A percentile compares a stretch with the other conserved stretches of the same genome.
phyloP scores from a whole-genome alignment of 2,113 vertebrate genomes.

The Lipophrys pholis region DNA sequence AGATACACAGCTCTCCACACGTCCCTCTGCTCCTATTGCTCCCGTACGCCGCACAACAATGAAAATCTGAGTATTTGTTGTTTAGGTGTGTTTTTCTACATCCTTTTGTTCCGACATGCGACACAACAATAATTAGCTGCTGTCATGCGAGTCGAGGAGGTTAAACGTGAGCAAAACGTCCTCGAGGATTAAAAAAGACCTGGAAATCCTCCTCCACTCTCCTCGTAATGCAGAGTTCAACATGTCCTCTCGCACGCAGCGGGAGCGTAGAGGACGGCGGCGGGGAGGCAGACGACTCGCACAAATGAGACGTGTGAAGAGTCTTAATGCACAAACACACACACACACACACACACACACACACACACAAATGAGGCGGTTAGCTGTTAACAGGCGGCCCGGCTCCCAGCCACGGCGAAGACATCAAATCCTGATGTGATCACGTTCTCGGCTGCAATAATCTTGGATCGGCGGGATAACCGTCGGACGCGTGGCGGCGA shows the following conservation, averaged over 20 bases:
- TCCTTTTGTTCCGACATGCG: too few species aligned
- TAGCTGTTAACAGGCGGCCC: constrained; percentile 27
- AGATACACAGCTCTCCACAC: too few species aligned
- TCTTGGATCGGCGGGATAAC: background rate
- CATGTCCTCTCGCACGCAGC: background rate
- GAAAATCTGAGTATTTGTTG: too few species aligned
- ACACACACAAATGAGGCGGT: background rate
- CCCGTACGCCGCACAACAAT: too few species aligned
- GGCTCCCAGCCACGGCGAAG: constrained; percentile 22
- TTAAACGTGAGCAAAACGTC: background rate
- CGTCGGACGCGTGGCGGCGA: background rate
- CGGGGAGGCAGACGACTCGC: background rate
- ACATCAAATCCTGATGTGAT: constrained; percentile 33
- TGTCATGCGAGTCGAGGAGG: too few species aligned
- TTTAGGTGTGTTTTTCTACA: too few species aligned
- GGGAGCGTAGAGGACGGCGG: constrained; percentile 2
- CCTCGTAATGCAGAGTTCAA: constrained; percentile 4
- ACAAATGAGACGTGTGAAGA: background rate
- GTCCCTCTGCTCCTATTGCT: too few species aligned
- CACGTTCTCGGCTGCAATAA: constrained; percentile 11
- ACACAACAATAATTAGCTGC: too few species aligned
- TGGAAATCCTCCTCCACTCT: background rate
- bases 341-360: background rate
- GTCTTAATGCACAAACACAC: background rate
- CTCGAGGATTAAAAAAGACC: background rate